A percentile compares a stretch with the other conserved stretches of the same genome.
Conservation (phyloP, 2,888 invertebrate genomes). For the Altica lythri region DNA sequence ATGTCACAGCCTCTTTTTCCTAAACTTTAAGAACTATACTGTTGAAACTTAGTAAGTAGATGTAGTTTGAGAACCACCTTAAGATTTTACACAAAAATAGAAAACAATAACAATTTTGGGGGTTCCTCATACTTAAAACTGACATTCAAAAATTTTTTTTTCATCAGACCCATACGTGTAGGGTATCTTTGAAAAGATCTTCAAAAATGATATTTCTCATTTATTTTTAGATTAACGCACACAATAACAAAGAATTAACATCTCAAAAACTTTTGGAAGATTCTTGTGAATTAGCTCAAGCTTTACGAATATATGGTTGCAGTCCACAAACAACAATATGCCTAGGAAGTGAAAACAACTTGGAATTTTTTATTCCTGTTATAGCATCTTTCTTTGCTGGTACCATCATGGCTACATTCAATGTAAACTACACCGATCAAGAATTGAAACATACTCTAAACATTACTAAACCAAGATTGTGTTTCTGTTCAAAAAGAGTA, state of each 20-base stretch:
- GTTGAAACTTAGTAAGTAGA: too few relatives aligned
- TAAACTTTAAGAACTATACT: too few relatives aligned
- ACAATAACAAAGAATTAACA: conserved; percentile 37
- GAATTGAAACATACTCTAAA: conserved; percentile 61
- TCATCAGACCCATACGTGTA: too few relatives aligned
- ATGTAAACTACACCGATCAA: conserved; percentile 33
- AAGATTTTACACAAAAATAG: too few relatives aligned
- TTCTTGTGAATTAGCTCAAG: conserved; percentile 42
- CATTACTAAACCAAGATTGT: conserved; percentile 68
- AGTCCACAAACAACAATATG: conserved; percentile 39
- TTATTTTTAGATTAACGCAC: conserved; percentile 44
- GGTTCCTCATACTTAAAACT: too few relatives aligned
- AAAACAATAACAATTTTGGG: too few relatives aligned
- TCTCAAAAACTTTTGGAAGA: conserved; percentile 38
- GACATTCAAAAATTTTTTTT: too few relatives aligned
- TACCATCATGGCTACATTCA: conserved; percentile 43
- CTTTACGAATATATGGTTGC: conserved; percentile 38
- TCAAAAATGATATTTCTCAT: neutral
- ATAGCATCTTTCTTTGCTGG: conserved; percentile 46
- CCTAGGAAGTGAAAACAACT: conserved; percentile 45
- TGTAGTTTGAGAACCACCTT: too few relatives aligned
- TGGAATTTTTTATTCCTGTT: conserved; percentile 43
- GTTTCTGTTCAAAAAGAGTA: conserved; percentile 67
- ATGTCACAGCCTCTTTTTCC: too few relatives aligned
- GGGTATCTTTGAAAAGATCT: too few relatives aligned